These are phyloP conservation scores for Diorhabda elongata DNA, from an alignment of 1,140 invertebrate species.

Conservation along the genomic window DNA sequence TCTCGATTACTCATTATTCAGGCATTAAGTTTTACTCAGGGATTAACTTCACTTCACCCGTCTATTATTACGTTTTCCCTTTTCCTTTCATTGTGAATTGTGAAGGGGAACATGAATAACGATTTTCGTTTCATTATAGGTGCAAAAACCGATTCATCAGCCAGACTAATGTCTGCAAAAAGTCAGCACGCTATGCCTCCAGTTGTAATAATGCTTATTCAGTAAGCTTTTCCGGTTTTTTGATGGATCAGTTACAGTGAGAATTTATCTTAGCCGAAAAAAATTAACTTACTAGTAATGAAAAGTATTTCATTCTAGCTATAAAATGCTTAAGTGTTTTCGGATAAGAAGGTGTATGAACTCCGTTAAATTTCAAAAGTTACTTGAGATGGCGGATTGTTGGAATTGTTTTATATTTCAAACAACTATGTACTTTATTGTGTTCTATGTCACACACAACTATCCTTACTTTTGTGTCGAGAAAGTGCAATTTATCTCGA, in stretches of 20 bases:
- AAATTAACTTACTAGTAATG: conserved; percentile 10
- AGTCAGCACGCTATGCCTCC: background rate
- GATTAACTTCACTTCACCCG: too few relatives aligned
- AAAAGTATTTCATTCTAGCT: background rate
- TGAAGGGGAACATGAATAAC: conserved; percentile 35
- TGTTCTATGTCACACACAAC: too few relatives aligned
- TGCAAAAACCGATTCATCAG: conserved; percentile 19
- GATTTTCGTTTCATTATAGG: conserved; percentile 37
- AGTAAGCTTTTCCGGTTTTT: conserved; percentile 15
- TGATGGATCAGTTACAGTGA: conserved; percentile 14
- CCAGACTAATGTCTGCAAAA: conserved; percentile 15
- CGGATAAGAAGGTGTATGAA: conserved; percentile 2
- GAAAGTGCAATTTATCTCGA: too few relatives aligned
- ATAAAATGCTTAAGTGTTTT: background rate
- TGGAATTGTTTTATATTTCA: too few relatives aligned
- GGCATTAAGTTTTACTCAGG: too few relatives aligned
- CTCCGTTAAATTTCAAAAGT: background rate
- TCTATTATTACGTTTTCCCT: conserved; percentile 33
- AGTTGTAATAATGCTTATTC: conserved; percentile 10
- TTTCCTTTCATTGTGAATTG: conserved; percentile 22
- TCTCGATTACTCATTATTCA: too few relatives aligned
- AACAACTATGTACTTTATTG: too few relatives aligned
- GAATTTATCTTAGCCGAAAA: conserved; percentile 21
- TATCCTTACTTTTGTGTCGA: too few relatives aligned
- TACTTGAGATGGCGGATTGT: too few relatives aligned